Percentiles rank a stretch among this genome's conserved stretches.
phyloP scores from a whole-genome alignment of 2,113 vertebrate species.

The Clupea harengus region DNA sequence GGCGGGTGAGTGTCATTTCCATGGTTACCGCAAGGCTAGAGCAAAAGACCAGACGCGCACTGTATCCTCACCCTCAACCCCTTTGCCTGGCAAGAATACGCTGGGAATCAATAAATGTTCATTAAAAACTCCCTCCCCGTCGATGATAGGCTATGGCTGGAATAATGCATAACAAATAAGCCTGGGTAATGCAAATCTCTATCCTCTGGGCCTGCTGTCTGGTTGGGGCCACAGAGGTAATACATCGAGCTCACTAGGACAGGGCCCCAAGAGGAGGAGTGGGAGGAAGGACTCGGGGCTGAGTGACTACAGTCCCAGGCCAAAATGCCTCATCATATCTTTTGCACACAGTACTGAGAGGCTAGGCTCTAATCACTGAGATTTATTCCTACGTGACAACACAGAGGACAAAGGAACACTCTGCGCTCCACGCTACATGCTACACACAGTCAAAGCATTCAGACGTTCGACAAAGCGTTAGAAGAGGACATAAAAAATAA shows the following conservation, averaged over 20 bases:
- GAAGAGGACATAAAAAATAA: background rate
- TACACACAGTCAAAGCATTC: background rate
- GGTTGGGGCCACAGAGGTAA: background rate
- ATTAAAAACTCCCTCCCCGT: background rate
- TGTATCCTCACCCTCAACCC: background rate
- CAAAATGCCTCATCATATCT: background rate
- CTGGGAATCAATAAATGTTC: constrained; percentile 14
- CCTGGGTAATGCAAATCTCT: background rate
- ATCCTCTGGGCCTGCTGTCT: background rate
- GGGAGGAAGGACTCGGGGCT: background rate
- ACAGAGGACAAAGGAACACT: background rate
- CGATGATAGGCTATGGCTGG: background rate
- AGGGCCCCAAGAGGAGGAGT: background rate
- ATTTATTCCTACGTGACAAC: background rate
- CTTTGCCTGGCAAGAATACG: background rate
- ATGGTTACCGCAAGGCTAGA: background rate
- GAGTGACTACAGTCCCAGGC: background rate
- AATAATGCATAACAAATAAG: constrained; percentile 15
- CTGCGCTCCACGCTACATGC: background rate
- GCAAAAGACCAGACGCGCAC: background rate
- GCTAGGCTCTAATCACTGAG: background rate
- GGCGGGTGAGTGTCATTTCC: background rate
- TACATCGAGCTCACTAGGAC: background rate
- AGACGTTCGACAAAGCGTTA: too few relatives aligned
- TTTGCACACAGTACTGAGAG: background rate